Evolutionary conservation across 2,888 invertebrate genomes (phyloP).

Genomic region (Drosophila trichaetosa): DNA sequence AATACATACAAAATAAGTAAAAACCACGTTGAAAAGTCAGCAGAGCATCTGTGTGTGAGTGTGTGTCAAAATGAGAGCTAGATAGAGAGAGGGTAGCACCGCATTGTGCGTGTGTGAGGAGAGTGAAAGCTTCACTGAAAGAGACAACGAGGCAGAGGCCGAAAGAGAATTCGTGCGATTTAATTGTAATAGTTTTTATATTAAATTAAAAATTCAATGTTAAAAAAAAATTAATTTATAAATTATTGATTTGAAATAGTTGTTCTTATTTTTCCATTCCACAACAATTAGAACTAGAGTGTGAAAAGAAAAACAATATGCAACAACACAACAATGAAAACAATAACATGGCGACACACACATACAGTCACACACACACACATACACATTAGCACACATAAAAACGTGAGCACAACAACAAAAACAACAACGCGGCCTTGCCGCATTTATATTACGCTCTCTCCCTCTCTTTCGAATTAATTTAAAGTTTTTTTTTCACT

Average conservation of each 20-base stretch:
- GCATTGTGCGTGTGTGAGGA: conserved; percentile 27
- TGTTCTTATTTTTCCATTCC: background rate
- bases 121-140: conserved; percentile 51
- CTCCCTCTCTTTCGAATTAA: conserved; percentile 2
- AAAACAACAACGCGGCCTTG: conserved; percentile 62
- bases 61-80: background rate
- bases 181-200: background rate
- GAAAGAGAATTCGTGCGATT: background rate
- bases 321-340: conserved; percentile 18
- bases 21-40: conserved; percentile 72
- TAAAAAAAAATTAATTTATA: background rate
- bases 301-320: background rate
- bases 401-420: conserved; percentile 23
- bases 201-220: background rate
- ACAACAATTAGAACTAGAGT: background rate
- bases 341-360: conserved; percentile 29
- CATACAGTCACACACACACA: conserved; percentile 3
- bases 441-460: conserved; percentile 38
- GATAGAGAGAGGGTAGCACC: conserved; percentile 1
- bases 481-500: conserved; percentile 21
- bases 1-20: conserved; percentile 44
- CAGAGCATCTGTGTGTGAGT: conserved; percentile 11
- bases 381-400: background rate
- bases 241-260: background rate
- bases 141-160: conserved; percentile 5